phyloP scores from a whole-genome alignment of 2,113 vertebrate genomes.

The Oncorhynchus nerka region DNA sequence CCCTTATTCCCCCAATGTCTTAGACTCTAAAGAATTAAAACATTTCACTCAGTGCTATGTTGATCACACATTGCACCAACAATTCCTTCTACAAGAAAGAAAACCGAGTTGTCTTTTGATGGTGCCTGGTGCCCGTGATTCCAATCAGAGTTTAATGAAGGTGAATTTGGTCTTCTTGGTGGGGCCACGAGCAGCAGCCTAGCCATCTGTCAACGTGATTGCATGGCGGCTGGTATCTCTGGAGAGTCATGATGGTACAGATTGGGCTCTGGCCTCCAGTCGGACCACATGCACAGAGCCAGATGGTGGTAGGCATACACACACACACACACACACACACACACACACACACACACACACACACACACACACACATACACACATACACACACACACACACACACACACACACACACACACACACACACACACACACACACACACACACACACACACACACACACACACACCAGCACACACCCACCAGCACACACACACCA shows the following conservation, averaged over 20 bases:
- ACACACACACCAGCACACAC: too few species aligned
- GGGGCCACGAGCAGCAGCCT: constrained; percentile 7
- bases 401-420: too few species aligned
- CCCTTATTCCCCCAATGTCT: too few species aligned
- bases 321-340: too few species aligned
- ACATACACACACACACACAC: too few species aligned
- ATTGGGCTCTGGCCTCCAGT: constrained; percentile 1
- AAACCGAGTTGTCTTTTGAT: neutral
- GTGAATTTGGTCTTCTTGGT: constrained; percentile 1
- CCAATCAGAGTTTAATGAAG: constrained; percentile 10
- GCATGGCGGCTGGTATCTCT: neutral
- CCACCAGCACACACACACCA: too few species aligned
- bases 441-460: neutral
- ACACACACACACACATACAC: neutral
- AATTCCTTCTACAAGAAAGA: neutral
- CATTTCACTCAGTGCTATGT: neutral
- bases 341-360: too few species aligned
- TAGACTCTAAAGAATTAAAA: neutral
- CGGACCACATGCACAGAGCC: constrained; percentile 1
- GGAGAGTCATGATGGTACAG: neutral
- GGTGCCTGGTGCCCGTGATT: neutral
- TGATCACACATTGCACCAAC: neutral
- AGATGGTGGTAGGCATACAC: neutral
- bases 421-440: too few species aligned
- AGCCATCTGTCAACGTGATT: constrained; percentile 2